Percentiles rank a stretch among this genome's conserved stretches.
These are phyloP conservation scores for Sinotaia quadrata DNA, from an alignment of 2,888 invertebrate species.

Conservation along the genomic window DNA sequence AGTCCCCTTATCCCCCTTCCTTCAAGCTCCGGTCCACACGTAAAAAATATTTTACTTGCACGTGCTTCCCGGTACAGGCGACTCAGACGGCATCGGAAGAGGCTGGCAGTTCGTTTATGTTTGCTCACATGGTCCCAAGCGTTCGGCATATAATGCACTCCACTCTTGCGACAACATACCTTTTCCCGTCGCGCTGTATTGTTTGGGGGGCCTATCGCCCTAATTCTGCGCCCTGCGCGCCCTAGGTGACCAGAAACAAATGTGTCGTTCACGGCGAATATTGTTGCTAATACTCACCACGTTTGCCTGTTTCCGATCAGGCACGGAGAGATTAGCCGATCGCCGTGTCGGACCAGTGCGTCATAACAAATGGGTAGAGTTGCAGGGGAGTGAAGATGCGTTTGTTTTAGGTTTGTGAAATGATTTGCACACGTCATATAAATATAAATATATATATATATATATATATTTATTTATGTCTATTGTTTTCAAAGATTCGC, in stretches of 20 bases:
- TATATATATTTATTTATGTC: too few species aligned
- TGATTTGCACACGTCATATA: too few species aligned
- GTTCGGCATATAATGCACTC: neutral
- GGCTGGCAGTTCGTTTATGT: neutral
- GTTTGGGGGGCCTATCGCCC: neutral
- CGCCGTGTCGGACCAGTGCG: too few species aligned
- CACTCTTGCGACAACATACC: neutral
- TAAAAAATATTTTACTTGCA: too few species aligned
- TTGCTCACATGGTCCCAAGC: constrained; percentile 21
- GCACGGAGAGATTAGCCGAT: neutral
- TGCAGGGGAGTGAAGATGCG: too few species aligned
- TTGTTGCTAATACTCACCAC: constrained; percentile 14
- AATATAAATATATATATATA: too few species aligned
- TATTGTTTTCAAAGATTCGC: too few species aligned
- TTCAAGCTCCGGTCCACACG: too few species aligned
- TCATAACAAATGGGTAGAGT: too few species aligned
- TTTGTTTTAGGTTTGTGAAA: too few species aligned
- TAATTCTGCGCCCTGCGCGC: neutral
- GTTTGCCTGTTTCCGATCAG: neutral
- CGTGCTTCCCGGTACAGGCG: neutral
- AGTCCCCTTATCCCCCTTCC: too few species aligned
- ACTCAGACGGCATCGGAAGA: neutral
- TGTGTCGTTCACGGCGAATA: constrained; percentile 14
- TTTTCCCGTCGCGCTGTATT: neutral
- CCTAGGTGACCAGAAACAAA: constrained; percentile 20